Percentiles rank a stretch among this genome's conserved stretches.
phyloP scores from a whole-genome alignment of 2,888 invertebrate species.

The Crematogaster levior region DNA sequence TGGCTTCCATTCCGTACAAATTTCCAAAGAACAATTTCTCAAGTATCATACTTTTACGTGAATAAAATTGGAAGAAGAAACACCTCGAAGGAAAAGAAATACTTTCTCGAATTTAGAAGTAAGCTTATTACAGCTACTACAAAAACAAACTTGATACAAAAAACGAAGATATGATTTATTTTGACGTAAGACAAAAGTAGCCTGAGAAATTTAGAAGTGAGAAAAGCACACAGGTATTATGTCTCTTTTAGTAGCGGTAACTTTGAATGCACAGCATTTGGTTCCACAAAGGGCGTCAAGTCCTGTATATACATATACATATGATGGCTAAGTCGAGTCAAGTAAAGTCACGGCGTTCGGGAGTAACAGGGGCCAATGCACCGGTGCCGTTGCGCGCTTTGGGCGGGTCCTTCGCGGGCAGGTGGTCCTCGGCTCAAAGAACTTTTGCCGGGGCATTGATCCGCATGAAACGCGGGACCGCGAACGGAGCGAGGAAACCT shows the following conservation, averaged over 20 bases:
- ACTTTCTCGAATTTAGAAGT: neutral
- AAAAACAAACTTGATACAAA: neutral
- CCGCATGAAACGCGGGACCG: constrained; percentile 71
- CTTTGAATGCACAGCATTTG: constrained; percentile 17
- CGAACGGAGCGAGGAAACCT: constrained; percentile 62
- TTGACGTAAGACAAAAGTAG: neutral
- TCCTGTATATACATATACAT: constrained; percentile 60
- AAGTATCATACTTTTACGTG: neutral
- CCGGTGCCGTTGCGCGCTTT: constrained; percentile 72
- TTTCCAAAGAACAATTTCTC: too few species aligned
- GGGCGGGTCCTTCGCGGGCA: constrained; percentile 81
- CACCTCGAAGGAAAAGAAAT: neutral
- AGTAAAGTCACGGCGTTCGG: constrained; percentile 69
- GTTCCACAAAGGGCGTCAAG: constrained; percentile 31
- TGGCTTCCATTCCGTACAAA: neutral
- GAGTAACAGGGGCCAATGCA: constrained; percentile 80
- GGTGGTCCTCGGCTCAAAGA: constrained; percentile 84
- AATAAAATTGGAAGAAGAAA: neutral
- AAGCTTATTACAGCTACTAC: neutral
- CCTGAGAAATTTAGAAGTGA: neutral
- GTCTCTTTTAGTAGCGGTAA: neutral
- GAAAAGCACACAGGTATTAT: neutral
- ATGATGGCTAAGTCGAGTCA: constrained; percentile 81
- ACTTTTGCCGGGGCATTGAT: constrained; percentile 84
- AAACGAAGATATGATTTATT: neutral